phyloP scores from a whole-genome alignment of 1,140 invertebrate species.

The Littorina saxatilis region DNA sequence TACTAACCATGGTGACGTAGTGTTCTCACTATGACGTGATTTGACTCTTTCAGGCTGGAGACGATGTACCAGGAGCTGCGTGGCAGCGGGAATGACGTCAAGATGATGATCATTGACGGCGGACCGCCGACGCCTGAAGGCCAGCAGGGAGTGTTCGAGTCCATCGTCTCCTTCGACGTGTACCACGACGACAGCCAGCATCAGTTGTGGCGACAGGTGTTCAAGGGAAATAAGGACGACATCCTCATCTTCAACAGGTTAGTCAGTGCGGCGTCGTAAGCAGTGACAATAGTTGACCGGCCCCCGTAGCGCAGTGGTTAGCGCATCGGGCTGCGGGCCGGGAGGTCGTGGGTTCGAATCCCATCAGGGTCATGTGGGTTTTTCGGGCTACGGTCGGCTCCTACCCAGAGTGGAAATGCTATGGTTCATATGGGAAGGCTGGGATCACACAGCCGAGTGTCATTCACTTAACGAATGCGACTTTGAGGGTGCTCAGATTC shows the following conservation, averaged over 20 bases:
- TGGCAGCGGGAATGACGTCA: slow-evolving; percentile 54
- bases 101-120: slow-evolving; percentile 70
- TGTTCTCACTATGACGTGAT: neutral
- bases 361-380: no score
- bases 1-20: no score
- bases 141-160: slow-evolving; percentile 44
- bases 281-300: neutral
- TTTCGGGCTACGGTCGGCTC: no score
- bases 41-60: slow-evolving; percentile 58
- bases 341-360: no score
- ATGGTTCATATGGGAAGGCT: no score
- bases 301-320: no score
- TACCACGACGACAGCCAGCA: slow-evolving; percentile 66
- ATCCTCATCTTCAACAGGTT: slow-evolving; percentile 74
- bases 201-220: slow-evolving; percentile 60
- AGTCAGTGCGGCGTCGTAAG: neutral
- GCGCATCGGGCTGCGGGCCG: no score
- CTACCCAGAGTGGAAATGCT: no score
- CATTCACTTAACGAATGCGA: no score
- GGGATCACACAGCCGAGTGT: no score
- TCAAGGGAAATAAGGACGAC: slow-evolving; percentile 71
- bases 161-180: slow-evolving; percentile 60
- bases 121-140: slow-evolving; percentile 41
- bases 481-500: no score
- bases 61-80: slow-evolving; percentile 44